Evolutionary conservation across 2,113 vertebrate genomes (phyloP).

Genomic region (Colaptes auratus): DNA sequence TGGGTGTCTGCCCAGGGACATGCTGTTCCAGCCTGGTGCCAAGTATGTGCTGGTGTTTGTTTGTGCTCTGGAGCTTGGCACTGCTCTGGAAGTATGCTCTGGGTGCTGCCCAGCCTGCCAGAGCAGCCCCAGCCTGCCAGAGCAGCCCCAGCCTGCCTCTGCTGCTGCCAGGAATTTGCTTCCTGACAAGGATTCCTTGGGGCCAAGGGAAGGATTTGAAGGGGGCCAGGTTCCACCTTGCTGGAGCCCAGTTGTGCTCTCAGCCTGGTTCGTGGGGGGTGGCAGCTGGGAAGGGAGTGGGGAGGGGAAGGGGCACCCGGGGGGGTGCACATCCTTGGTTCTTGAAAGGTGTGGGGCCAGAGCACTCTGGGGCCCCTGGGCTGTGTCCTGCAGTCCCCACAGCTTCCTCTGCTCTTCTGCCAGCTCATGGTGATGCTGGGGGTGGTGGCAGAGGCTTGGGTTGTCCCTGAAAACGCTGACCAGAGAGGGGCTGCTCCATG

Average conservation of each 20-base stretch:
- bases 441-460: neutral
- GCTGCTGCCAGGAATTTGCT: neutral
- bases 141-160: neutral
- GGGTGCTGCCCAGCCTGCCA: neutral
- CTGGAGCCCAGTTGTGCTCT: rapidly evolving
- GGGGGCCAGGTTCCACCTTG: rapidly evolving
- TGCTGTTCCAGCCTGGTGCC: neutral
- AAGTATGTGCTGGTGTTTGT: neutral
- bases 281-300: neutral
- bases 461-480: neutral
- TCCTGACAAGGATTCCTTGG: neutral
- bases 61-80: neutral
- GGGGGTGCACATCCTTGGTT: neutral
- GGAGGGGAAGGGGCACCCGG: rapidly evolving
- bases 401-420: neutral
- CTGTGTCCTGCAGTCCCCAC: neutral
- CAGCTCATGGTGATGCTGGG: rapidly evolving
- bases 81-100: neutral
- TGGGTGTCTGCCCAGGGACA: neutral
- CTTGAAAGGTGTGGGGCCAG: neutral
- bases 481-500: neutral
- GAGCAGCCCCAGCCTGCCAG: neutral
- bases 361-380: neutral
- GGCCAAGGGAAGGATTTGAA: neutral
- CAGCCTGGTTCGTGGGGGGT: neutral